phyloP scores from a whole-genome alignment of 2,888 invertebrate species.

The Lepidocyrtoides sp. region DNA sequence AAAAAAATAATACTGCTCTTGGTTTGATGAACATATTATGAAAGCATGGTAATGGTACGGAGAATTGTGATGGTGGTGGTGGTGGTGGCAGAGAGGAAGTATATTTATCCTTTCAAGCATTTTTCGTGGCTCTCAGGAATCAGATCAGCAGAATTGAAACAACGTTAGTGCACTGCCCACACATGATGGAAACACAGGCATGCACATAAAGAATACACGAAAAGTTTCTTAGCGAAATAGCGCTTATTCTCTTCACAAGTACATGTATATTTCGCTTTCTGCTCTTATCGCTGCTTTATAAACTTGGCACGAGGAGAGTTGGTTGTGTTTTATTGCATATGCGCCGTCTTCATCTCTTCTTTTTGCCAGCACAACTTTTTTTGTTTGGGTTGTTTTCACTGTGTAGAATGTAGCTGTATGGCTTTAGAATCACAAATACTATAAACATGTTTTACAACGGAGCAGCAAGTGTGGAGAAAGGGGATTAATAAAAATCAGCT shows the following conservation, averaged over 20 bases:
- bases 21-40: neutral
- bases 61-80: too few species aligned
- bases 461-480: neutral
- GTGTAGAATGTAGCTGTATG: slow-evolving; percentile 3
- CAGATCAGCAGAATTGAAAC: slow-evolving; percentile 38
- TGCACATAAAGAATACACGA: too few species aligned
- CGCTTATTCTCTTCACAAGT: neutral
- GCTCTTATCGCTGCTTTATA: slow-evolving; percentile 15
- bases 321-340: slow-evolving; percentile 26
- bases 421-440: neutral
- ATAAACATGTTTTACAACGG: neutral
- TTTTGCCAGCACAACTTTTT: neutral
- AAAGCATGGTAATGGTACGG: neutral
- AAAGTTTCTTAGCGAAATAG: neutral
- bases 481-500: slow-evolving; percentile 51
- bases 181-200: neutral
- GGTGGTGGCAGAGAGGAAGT: too few species aligned
- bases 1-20: too few species aligned
- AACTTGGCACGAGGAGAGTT: slow-evolving; percentile 49
- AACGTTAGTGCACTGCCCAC: neutral
- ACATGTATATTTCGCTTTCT: neutral
- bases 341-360: slow-evolving; percentile 39
- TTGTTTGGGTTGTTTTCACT: neutral
- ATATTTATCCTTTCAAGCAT: slow-evolving; percentile 15
- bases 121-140: slow-evolving; percentile 48